Evolutionary conservation across 1,140 invertebrate genomes (phyloP), one percentile per base, ranked within the genome.

Genomic region (Penaeus vannamei): DNA sequence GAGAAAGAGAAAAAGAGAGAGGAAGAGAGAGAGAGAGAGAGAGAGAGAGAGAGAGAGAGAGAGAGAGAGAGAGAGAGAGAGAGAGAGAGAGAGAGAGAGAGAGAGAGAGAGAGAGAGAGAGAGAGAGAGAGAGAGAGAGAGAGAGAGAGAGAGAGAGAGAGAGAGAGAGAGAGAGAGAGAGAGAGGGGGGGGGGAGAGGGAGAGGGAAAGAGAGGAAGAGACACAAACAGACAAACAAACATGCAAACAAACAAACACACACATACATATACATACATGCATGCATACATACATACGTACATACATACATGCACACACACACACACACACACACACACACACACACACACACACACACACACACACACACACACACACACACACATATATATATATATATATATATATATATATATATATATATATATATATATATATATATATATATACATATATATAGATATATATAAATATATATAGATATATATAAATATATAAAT

Each of bases 131-230:
- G n/a, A n/a, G n/a, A n/a, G n/a, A n/a, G n/a, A n/a, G n/a, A n/a
- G n/a, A n/a, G n/a, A n/a, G n/a, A n/a, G n/a, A n/a, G n/a, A n/a
- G n/a, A n/a, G 66, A 69, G 66, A 69, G 66, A 69, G 64, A 66
- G 64, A 66, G 64, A 66, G 64, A 66, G 64, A 66, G 64, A 66
- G 64, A 66, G 64, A 66, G 64, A 66, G 64, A 66, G 64, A 10
- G 66, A 69, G 66, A 26, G 29, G 10, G 66, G 29, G 20, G 22
- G 14, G 23, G 8, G 66, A 26, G 10, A 10, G 23, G n/a, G 66
- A 26, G 66, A 26, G 29, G 29, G 29, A 23, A 69, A 69, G 66
- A 69, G n/a, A 69, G 22, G 66, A 8, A 29, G 66, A 29, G 20
- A 69, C 20, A 26, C 66, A 10, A 69, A 29, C n/a, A n/a, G n/a